These are phyloP conservation scores for Dryadula phaetusa DNA, from an alignment of 2,888 invertebrate genomes.

Conservation along the genomic window DNA sequence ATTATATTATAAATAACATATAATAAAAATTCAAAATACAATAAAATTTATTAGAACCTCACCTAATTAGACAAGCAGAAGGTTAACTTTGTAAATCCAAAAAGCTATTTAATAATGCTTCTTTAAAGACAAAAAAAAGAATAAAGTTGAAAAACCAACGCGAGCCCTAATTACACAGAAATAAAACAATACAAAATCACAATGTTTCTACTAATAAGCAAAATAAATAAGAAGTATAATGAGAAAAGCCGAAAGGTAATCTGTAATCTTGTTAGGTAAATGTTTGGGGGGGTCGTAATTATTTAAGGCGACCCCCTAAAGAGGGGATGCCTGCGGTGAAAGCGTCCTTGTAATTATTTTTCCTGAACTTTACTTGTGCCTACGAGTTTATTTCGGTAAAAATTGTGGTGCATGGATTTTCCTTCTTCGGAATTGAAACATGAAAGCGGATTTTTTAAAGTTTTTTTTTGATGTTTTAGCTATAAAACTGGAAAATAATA, in stretches of 20 bases:
- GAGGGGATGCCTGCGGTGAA: slow-evolving; percentile 57
- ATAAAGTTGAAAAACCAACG: slow-evolving; percentile 5
- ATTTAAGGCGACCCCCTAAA: slow-evolving; percentile 72
- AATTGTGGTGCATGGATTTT: slow-evolving; percentile 28
- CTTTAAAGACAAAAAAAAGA: slow-evolving; percentile 9
- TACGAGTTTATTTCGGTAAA: slow-evolving; percentile 55
- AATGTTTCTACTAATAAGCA: slow-evolving; percentile 45
- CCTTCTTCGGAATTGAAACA: slow-evolving; percentile 10
- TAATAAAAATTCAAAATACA: too few species aligned
- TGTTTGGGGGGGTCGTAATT: slow-evolving; percentile 75
- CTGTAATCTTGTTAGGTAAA: slow-evolving; percentile 73
- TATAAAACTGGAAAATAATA: too few species aligned
- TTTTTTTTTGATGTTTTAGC: too few species aligned
- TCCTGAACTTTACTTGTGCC: slow-evolving; percentile 67
- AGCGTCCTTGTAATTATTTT: slow-evolving; percentile 78
- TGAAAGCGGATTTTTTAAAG: background rate
- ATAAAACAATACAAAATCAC: slow-evolving; percentile 37
- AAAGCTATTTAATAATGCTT: background rate
- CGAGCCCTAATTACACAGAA: slow-evolving; percentile 9
- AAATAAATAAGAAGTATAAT: slow-evolving; percentile 51
- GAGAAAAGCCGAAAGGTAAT: slow-evolving; percentile 66
- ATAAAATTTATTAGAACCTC: background rate
- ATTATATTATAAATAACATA: background rate
- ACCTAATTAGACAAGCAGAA: background rate
- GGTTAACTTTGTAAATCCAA: slow-evolving; percentile 3